Base-by-base conservation (phyloP, 2,113 vertebrate species). In the Coturnix japonica region DNA sequence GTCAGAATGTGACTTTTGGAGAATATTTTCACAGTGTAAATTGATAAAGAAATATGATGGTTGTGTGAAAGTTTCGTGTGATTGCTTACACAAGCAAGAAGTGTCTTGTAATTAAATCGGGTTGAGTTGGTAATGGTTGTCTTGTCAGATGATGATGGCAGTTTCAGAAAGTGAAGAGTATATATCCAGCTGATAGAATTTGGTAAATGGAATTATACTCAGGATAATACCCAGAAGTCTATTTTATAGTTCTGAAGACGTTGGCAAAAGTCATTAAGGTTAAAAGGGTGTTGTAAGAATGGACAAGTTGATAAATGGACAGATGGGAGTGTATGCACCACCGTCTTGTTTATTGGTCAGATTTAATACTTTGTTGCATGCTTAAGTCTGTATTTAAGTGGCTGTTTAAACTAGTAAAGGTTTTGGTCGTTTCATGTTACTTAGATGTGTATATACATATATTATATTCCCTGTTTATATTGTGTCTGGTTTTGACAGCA, bases 81-180 rank as follows among this genome's bases (percentile, higher is more conserved):
- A 33, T 65, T 31, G 25, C 21, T 66, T 37, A 66, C 2, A 2
- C 4, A 31, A 56, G 14, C 37, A 74, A 25, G 28, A 41, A 69
- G 46, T 7, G 19, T 33, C 41, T 87, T 0, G 0, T 65, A n/a
- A 35, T 73, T 26, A 74, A 63, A 4, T 22, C 53, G 25, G 4
- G 1, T 69, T 75, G 54, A 57, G 11, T n/a, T 56, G 47, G 3
- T 70, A 25, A 21, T 30, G 30, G 35, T 44, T 66, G 14, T 20
- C 19, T 77, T 46, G 21, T 14, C 11, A 74, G 56, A 80, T 49
- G 20, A 6, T 44, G 39, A 6, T 67, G 41, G 26, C 28, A 67
- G 4, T 76, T 53, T 57, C 31, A 70, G 35, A 61, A 41, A 74
- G 21, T 63, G 37, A 77, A 33, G 80, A 90, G 47, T 9, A 41